Base-by-base conservation (phyloP, 2,888 invertebrate species). In the Raillietiella orientalis region DNA sequence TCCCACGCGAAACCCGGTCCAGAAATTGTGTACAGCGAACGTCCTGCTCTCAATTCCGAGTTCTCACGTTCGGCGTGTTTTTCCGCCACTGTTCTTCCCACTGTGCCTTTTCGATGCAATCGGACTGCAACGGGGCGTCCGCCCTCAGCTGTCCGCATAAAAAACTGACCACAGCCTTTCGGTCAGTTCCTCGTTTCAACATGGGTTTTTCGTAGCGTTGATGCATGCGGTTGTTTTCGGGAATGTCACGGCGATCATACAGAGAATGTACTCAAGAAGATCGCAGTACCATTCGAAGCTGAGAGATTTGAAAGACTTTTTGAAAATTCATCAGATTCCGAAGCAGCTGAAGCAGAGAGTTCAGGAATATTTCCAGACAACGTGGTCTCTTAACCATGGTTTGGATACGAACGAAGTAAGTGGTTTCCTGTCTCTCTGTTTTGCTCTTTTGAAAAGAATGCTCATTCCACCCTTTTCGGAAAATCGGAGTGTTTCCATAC, bases 161-260 rank as follows among this genome's bases (percentile, higher is more conserved):
- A n/a, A n/a, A n/a, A n/a, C n/a, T n/a, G n/a, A n/a, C n/a, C n/a
- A n/a, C n/a, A n/a, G n/a, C n/a, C n/a, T n/a, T n/a, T n/a, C n/a
- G n/a, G n/a, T 19, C n/a, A n/a, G 6, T 19, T 19, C 8, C n/a
- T 19, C n/a, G 19, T 19, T 19, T 19, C 19, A n/a, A 19, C 6
- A 19, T 19, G 8, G 19, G 6, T 6, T 19, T 6, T 19, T 6
- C 19, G 6, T 52, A 87, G 87, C 87, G 24, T 56, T 90, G 40
- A 87, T 87, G 87, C 87, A 87, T 48, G 87, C 87, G 12, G 77
- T 82, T 28, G 84, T 90, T 21, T 87, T 90, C 44, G 87, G 87
- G 45, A 87, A 87, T 49, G 87, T 90, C 36, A 87, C 87, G 10
- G 84, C 87, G 27, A 82, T 87, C 39, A 87, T 90, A 41, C 87